A percentile compares a stretch with the other conserved stretches of the same genome.
These are phyloP conservation scores for Trichomalopsis sarcophagae DNA, from an alignment of 1,140 invertebrate species.

Conservation along the genomic window DNA sequence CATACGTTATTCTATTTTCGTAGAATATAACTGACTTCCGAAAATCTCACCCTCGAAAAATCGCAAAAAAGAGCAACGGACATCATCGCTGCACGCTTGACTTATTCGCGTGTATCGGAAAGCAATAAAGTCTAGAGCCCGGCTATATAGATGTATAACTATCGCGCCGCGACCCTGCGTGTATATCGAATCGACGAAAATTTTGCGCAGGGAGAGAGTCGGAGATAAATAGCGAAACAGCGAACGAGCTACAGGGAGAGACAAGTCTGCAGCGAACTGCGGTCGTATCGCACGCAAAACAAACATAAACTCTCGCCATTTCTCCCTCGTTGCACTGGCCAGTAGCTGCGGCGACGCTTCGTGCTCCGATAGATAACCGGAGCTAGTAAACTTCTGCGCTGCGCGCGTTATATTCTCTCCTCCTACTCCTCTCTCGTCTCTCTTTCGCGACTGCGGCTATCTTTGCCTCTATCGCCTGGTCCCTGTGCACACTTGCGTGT, in stretches of 20 bases:
- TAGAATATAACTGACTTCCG: background rate
- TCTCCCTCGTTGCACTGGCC: slow-evolving; percentile 52
- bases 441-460: background rate
- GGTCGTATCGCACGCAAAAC: slow-evolving; percentile 65
- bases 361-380: slow-evolving; percentile 62
- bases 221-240: slow-evolving; percentile 45
- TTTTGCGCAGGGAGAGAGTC: background rate
- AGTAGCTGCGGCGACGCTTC: slow-evolving; percentile 30
- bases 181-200: slow-evolving; percentile 20
- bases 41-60: background rate
- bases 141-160: background rate
- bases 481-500: background rate
- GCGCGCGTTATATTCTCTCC: slow-evolving; percentile 42
- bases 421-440: background rate
- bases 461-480: background rate
- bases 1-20: no score
- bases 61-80: background rate
- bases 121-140: slow-evolving; percentile 18
- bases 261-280: slow-evolving; percentile 34
- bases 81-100: background rate
- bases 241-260: slow-evolving; percentile 16
- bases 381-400: slow-evolving; percentile 59
- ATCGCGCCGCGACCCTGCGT: background rate
- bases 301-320: slow-evolving; percentile 62
- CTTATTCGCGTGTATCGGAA: slow-evolving; percentile 6